phyloP scores from a whole-genome alignment of 2,888 invertebrate species.

The Notodromas monacha region DNA sequence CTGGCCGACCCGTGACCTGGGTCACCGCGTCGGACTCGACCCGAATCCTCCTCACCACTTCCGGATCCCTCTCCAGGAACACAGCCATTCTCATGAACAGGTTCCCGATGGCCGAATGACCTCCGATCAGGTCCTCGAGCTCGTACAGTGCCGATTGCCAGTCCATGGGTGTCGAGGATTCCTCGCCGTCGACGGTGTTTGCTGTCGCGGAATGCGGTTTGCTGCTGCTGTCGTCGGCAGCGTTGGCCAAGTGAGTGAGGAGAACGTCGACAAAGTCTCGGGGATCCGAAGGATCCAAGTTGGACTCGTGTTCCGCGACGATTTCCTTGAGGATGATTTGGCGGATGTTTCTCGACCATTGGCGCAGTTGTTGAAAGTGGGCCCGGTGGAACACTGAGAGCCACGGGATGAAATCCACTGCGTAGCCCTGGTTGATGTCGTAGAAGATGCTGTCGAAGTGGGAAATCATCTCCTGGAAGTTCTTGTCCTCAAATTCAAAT shows the following conservation, averaged over 20 bases:
- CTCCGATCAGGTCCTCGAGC: constrained; percentile 44
- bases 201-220: too few relatives aligned
- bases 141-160: constrained; percentile 13
- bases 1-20: constrained; percentile 15
- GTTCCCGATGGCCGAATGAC: constrained; percentile 57
- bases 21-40: too few relatives aligned
- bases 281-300: too few relatives aligned
- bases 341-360: neutral
- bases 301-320: too few relatives aligned
- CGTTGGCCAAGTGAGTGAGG: too few relatives aligned
- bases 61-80: constrained; percentile 8
- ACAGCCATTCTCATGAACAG: constrained; percentile 29
- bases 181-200: neutral
- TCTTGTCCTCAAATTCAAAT: constrained; percentile 31
- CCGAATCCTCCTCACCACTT: too few relatives aligned
- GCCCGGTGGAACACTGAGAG: constrained; percentile 32
- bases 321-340: too few relatives aligned
- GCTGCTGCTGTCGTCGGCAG: too few relatives aligned
- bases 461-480: constrained; percentile 31
- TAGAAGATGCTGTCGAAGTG: constrained; percentile 58
- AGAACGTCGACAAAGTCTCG: too few relatives aligned
- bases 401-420: constrained; percentile 55
- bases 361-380: too few relatives aligned
- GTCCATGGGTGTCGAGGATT: constrained; percentile 7
- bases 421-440: constrained; percentile 64